Base-by-base conservation (phyloP, 2,797 vertebrate genomes). In the Sternarchorhynchus goeldii region DNA sequence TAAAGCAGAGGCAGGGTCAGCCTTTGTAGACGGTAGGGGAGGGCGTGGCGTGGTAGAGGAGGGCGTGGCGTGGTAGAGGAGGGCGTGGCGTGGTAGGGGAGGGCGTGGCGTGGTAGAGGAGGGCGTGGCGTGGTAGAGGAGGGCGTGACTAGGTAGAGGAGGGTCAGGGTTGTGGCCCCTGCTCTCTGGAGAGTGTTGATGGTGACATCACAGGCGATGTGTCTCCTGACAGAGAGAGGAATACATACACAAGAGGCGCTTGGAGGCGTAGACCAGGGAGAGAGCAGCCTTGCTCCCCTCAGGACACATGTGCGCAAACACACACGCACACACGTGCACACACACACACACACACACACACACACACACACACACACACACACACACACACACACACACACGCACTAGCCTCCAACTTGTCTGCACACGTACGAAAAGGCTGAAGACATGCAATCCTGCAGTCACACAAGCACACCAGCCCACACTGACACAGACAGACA, bases 161-260 rank as follows among this genome's bases (percentile, higher is more conserved):
- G 50, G 59, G 45, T 79, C 32, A 67, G 41, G 73, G 34, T 21
- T 57, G 36, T 64, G 20, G n/a, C 36, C 25, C 59, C 57, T 68
- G 29, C 71, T n/a, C 72, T 56, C 69, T n/a, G 55, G 32, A 62
- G 77, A 64, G 66, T 78, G 50, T 78, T 73, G 60, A 73, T 67
- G 59, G 69, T 72, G 78, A 78, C 64, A 82, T 81, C 80, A 85
- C 64, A 69, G 63, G 45, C 45, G 25, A 63, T 16, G 25, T 78
- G 69, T 70, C 59, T 29, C 64, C 59, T 58, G 10, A 78, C 2
- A 45, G 25, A 65, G 34, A 29, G 50, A 75, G 60, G 39, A 71
- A 74, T 73, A 63, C 53, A 50, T 64, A 69, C 14, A 50, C 3
- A 5, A 29, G 25, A n/a, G n/a, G 58, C 25, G 69, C 75, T 71